These are phyloP conservation scores for Nothoprocta pentlandii DNA, from an alignment of 2,113 vertebrate species.

Conservation along the genomic window DNA sequence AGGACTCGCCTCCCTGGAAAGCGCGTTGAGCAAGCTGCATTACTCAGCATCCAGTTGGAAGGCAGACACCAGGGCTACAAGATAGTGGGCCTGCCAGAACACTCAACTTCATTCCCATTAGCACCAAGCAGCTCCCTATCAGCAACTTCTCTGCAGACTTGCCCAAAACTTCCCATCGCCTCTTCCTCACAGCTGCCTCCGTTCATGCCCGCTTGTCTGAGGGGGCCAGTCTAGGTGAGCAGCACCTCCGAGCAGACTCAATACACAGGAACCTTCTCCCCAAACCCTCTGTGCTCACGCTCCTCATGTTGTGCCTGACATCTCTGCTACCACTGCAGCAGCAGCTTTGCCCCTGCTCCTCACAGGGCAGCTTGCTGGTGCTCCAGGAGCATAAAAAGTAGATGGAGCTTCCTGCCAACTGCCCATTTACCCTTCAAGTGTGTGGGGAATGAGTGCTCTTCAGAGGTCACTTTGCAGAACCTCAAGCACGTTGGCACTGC, in stretches of 20 bases:
- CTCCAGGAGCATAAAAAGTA: neutral
- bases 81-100: neutral
- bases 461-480: neutral
- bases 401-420: neutral
- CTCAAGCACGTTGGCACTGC: neutral
- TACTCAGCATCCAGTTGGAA: accelerated
- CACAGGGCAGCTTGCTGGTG: neutral
- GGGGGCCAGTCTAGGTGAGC: accelerated
- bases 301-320: neutral
- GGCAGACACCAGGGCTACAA: neutral
- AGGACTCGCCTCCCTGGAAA: neutral
- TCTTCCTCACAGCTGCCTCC: neutral
- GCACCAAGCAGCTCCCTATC: neutral
- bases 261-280: neutral
- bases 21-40: accelerated
- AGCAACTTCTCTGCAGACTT: neutral
- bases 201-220: neutral
- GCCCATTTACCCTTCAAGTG: neutral
- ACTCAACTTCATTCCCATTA: neutral
- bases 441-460: neutral
- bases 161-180: neutral
- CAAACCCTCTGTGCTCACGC: neutral
- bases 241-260: neutral
- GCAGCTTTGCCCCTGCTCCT: neutral
- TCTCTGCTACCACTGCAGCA: neutral